Conservation (phyloP, 64 coral and sea anemone genomes). For the Pocillopora verrucosa region DNA sequence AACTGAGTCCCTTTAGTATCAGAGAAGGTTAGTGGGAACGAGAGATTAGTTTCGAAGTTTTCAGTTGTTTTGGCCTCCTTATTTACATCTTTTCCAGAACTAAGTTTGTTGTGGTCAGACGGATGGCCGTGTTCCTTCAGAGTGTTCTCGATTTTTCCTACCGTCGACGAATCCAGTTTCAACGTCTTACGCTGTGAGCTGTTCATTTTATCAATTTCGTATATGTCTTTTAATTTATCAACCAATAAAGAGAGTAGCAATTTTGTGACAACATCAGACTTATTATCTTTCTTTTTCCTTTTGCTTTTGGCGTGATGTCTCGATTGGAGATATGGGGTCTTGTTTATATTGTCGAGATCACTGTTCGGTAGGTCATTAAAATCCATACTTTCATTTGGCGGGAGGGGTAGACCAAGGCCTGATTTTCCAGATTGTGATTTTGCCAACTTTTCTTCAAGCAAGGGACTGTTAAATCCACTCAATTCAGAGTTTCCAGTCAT, state of each 20-base stretch:
- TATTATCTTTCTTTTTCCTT: neutral
- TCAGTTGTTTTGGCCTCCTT: neutral
- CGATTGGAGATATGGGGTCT: neutral
- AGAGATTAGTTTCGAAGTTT: constrained; percentile 66
- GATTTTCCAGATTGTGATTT: neutral
- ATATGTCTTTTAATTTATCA: constrained; percentile 92
- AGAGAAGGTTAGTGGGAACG: constrained; percentile 78
- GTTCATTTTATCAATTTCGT: constrained; percentile 82
- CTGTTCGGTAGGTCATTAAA: constrained; percentile 1
- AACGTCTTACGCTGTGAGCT: constrained; percentile 19
- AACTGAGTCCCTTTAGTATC: constrained; percentile 31
- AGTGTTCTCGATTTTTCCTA: constrained; percentile 56
- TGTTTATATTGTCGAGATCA: constrained; percentile 18
- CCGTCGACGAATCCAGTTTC: constrained; percentile 45
- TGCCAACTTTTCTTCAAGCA: neutral
- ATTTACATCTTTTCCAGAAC: neutral
- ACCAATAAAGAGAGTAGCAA: constrained; percentile 76
- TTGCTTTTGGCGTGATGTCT: constrained; percentile 3
- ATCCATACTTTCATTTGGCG: constrained; percentile 21
- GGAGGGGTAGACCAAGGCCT: constrained; percentile 10
- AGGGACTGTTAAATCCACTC: constrained; percentile 9
- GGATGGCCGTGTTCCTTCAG: constrained; percentile 17
- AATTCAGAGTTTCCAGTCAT: neutral
- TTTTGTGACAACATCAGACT: constrained; percentile 41
- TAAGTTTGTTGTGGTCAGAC: constrained; percentile 27